Conservation (phyloP, 1,140 invertebrate genomes). For the Diorhabda elongata region DNA sequence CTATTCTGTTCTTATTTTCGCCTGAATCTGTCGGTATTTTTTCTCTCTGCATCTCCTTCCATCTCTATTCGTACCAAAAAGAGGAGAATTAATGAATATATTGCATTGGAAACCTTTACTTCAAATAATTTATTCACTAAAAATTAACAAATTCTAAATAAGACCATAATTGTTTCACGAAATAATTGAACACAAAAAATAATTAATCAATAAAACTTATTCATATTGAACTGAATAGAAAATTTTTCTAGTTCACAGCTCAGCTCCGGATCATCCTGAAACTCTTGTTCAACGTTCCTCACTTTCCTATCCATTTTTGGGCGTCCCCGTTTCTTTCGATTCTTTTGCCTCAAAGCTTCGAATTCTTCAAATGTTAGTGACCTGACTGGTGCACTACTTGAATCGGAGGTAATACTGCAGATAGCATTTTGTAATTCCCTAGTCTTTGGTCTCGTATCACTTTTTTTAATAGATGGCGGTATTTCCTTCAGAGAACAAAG, state of each 20-base stretch:
- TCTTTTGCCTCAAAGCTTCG: slow-evolving; percentile 8
- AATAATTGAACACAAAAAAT: not conserved
- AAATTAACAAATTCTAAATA: no score
- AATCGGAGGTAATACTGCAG: slow-evolving; percentile 24
- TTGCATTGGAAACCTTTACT: no score
- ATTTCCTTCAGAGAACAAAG: slow-evolving; percentile 35
- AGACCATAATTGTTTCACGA: not conserved
- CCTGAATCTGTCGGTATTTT: no score
- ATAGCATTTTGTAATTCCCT: slow-evolving; percentile 30
- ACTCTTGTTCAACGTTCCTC: slow-evolving; percentile 29
- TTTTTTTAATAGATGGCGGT: slow-evolving; percentile 21
- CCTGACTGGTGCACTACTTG: not conserved
- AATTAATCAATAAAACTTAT: slow-evolving; percentile 18
- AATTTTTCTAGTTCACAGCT: slow-evolving; percentile 43
- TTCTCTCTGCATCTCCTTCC: no score
- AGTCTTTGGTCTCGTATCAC: slow-evolving; percentile 18
- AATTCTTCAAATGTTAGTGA: slow-evolving; percentile 10
- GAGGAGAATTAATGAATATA: no score
- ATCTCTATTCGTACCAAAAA: no score
- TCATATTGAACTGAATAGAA: slow-evolving; percentile 29
- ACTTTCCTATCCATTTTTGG: slow-evolving; percentile 12
- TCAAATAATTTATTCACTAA: no score
- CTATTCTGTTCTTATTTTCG: no score
- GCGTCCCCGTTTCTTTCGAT: slow-evolving; percentile 13
- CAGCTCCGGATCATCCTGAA: slow-evolving; percentile 45